These are phyloP conservation scores for Ophthalmotilapia sp. DNA, from an alignment of 2,113 vertebrate genomes.

Conservation along the genomic window DNA sequence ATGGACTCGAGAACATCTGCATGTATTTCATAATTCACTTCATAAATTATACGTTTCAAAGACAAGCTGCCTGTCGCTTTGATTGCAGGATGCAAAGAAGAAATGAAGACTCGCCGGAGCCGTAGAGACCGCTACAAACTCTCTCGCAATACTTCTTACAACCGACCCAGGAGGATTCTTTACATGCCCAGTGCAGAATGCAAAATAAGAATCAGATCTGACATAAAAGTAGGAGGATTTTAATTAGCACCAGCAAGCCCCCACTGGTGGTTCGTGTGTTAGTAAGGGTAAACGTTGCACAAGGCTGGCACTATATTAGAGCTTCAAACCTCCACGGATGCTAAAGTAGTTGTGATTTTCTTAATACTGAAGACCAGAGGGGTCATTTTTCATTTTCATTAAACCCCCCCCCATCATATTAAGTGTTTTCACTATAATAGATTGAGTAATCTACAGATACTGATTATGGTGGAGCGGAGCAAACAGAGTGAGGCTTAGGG, in stretches of 20 bases:
- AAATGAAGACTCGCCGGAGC: not conserved
- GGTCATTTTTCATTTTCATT: too few relatives aligned
- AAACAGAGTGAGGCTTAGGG: not conserved
- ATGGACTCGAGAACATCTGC: constrained; percentile 8
- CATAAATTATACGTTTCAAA: constrained; percentile 33
- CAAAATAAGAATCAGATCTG: constrained; percentile 16
- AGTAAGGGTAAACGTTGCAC: constrained; percentile 1
- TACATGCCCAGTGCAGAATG: not conserved
- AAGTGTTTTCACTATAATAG: not conserved
- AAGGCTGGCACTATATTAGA: not conserved
- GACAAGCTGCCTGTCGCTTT: constrained; percentile 7
- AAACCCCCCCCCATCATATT: rapidly evolving
- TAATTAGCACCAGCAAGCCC: constrained; percentile 31
- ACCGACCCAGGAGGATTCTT: not conserved
- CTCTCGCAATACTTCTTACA: constrained; percentile 3
- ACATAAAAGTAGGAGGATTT: constrained; percentile 31
- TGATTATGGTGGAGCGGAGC: not conserved
- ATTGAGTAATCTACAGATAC: not conserved
- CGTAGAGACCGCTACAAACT: not conserved
- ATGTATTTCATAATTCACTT: constrained; percentile 23
- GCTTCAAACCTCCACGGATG: not conserved
- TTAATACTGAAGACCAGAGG: not conserved
- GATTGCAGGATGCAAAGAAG: not conserved
- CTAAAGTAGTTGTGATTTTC: not conserved
- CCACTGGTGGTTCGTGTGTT: not conserved